Evolutionary conservation across 2,113 vertebrate species (phyloP).

Genomic region (Numida meleagris): DNA sequence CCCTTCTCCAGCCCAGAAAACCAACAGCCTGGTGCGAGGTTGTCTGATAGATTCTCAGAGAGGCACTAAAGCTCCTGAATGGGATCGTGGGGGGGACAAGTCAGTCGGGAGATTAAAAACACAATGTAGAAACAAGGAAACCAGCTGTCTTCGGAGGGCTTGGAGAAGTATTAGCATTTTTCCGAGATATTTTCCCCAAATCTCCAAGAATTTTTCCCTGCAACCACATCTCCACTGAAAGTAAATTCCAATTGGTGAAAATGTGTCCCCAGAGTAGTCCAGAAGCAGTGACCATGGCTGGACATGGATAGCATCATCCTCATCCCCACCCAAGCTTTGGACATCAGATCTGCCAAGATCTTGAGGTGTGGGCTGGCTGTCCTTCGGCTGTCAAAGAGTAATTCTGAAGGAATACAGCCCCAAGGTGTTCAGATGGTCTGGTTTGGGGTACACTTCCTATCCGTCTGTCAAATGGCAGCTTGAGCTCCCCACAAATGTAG

Average conservation of each 20-base stretch:
- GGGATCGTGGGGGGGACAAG: not conserved
- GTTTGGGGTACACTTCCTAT: not conserved
- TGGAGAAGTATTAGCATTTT: not conserved
- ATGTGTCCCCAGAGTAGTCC: not conserved
- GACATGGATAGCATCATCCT: not conserved
- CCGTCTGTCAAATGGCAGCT: not conserved
- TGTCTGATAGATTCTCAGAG: not conserved
- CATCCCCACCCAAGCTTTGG: not conserved
- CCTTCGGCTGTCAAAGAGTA: fast-evolving
- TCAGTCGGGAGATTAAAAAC: not conserved
- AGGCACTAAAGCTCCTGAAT: not conserved
- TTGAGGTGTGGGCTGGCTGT: not conserved
- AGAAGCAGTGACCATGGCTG: not conserved
- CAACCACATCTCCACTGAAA: not conserved
- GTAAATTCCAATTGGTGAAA: not conserved
- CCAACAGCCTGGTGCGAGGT: not conserved
- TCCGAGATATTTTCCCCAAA: not conserved
- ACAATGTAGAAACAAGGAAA: not conserved
- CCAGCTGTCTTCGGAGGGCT: not conserved
- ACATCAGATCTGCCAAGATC: not conserved
- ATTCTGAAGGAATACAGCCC: fast-evolving
- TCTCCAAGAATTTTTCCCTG: not conserved
- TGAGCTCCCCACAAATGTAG: not conserved
- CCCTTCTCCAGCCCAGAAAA: not conserved
- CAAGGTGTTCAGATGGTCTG: not conserved